phyloP scores from a whole-genome alignment of 2,888 invertebrate genomes.

The Epirrhoe tristata region DNA sequence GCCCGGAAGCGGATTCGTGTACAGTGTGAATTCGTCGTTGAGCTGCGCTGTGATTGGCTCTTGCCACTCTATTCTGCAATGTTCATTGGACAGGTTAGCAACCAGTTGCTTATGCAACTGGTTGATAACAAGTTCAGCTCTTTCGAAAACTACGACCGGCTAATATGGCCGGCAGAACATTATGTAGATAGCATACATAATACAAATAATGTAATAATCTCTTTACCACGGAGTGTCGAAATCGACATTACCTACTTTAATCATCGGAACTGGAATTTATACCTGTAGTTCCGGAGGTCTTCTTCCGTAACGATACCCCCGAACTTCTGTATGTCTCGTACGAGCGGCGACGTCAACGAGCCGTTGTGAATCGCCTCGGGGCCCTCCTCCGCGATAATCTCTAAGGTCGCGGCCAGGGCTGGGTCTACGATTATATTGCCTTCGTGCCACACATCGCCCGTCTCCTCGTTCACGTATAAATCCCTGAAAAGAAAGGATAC shows the following conservation, averaged over 20 bases:
- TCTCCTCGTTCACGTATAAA: conserved; percentile 86
- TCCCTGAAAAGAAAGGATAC: conserved; percentile 60
- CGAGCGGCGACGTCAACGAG: conserved; percentile 86
- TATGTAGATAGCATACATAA: too few relatives aligned
- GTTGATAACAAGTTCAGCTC: not conserved
- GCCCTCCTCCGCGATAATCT: conserved; percentile 88
- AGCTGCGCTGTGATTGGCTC: conserved; percentile 86
- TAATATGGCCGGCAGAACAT: not conserved
- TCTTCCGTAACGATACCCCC: conserved; percentile 92
- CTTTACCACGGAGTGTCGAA: too few relatives aligned
- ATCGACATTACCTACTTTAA: too few relatives aligned
- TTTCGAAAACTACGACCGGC: not conserved
- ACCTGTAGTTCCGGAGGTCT: conserved; percentile 91
- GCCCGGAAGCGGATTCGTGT: conserved; percentile 93
- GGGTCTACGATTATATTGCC: conserved; percentile 88
- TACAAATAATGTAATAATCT: too few relatives aligned
- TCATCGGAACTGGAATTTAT: not conserved
- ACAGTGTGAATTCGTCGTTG: conserved; percentile 87
- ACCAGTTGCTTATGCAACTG: not conserved
- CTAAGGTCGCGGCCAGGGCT: conserved; percentile 89
- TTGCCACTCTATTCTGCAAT: conserved; percentile 87
- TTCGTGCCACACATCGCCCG: conserved; percentile 85
- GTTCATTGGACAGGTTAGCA: not conserved
- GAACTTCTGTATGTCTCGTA: conserved; percentile 87
- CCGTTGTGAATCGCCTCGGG: conserved; percentile 91